Evolutionary conservation across 2,888 invertebrate genomes (phyloP).

Genomic region (Athalia cordata): DNA sequence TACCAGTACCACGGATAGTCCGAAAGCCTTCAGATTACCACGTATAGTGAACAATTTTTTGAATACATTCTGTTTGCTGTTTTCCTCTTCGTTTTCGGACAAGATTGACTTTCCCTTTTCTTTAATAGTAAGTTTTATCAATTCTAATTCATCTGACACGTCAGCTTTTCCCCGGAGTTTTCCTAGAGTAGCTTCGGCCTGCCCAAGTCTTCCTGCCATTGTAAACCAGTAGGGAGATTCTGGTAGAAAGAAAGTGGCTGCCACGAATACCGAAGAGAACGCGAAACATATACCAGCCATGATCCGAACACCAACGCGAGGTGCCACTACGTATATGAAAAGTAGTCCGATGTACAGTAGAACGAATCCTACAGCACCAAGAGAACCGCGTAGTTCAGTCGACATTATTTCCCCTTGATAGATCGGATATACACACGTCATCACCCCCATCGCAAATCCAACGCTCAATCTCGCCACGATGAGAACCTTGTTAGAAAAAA

Average conservation of each 20-base stretch:
- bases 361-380: constrained; percentile 77
- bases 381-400: constrained; percentile 74
- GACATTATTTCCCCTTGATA: constrained; percentile 62
- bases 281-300: constrained; percentile 62
- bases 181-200: constrained; percentile 71
- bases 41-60: constrained; percentile 58
- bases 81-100: background rate
- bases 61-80: constrained; percentile 44
- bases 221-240: constrained; percentile 74
- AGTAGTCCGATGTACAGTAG: constrained; percentile 71
- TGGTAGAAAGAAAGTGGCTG: constrained; percentile 72
- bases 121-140: constrained; percentile 50
- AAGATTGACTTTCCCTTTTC: too few species aligned
- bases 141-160: constrained; percentile 75
- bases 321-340: constrained; percentile 59
- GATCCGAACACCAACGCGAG: constrained; percentile 57
- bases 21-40: constrained; percentile 69
- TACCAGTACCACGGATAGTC: constrained; percentile 71
- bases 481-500: constrained; percentile 52
- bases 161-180: constrained; percentile 73
- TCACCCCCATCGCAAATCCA: constrained; percentile 56
- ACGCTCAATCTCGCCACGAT: constrained; percentile 56
- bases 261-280: constrained; percentile 65
- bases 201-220: constrained; percentile 63
- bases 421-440: constrained; percentile 54